A percentile compares a stretch with the other conserved stretches of the same genome.
These are phyloP conservation scores for Prosopocoilus inquinatus DNA, from an alignment of 2,888 invertebrate species.

Conservation along the genomic window DNA sequence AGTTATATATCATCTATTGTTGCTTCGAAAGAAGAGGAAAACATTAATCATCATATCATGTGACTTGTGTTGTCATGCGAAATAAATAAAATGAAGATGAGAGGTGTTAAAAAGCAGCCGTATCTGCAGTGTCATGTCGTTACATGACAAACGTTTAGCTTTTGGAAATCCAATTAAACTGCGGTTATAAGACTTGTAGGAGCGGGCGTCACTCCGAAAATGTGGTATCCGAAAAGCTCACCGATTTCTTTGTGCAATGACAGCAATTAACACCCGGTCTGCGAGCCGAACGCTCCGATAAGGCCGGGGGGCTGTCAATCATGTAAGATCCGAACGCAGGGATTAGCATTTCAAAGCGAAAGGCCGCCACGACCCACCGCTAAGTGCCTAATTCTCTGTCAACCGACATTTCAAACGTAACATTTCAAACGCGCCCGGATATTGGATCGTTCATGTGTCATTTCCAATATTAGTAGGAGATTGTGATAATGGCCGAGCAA, in stretches of 20 bases:
- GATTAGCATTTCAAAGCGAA: slow-evolving; percentile 48
- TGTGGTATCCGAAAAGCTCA: too few species aligned
- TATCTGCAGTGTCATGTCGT: too few species aligned
- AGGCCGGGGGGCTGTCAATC: slow-evolving; percentile 44
- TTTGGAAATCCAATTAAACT: too few species aligned
- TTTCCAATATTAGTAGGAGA: slow-evolving; percentile 38
- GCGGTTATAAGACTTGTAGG: too few species aligned
- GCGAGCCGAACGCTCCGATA: too few species aligned
- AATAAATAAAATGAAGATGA: too few species aligned
- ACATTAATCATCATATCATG: too few species aligned
- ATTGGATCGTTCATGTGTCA: slow-evolving; percentile 45
- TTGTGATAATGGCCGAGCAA: slow-evolving; percentile 21
- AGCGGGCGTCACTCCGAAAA: too few species aligned
- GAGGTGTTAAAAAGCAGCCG: too few species aligned
- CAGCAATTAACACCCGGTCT: slow-evolving; percentile 36
- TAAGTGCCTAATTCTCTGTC: slow-evolving; percentile 49
- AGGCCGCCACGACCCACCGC: slow-evolving; percentile 42
- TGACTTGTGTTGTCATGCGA: slow-evolving; percentile 12
- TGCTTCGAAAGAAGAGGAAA: too few species aligned
- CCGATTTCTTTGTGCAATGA: slow-evolving; percentile 15
- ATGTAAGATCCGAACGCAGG: slow-evolving; percentile 27
- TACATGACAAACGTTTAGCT: too few species aligned
- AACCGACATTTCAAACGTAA: slow-evolving; percentile 43
- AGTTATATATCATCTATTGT: too few species aligned
- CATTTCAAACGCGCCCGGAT: slow-evolving; percentile 40